These are phyloP conservation scores for Sciaenops ocellatus DNA, from an alignment of 2,797 vertebrate species.

Conservation along the genomic window DNA sequence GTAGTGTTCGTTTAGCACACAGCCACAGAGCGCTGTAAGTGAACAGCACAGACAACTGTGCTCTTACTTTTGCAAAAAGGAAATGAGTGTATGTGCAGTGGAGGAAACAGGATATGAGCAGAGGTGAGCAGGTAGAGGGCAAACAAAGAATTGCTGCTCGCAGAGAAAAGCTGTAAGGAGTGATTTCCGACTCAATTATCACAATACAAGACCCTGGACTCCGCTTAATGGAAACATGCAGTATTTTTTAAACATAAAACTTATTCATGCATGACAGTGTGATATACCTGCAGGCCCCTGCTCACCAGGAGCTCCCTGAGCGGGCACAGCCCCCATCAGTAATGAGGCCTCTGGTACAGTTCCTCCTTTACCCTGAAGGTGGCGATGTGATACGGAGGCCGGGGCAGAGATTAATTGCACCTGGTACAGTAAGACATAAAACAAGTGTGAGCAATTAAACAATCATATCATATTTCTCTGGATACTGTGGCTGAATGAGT, in stretches of 20 bases:
- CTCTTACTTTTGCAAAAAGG: constrained; percentile 44
- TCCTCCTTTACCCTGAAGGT: constrained; percentile 64
- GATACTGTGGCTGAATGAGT: constrained; percentile 4
- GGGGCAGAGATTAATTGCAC: constrained; percentile 85
- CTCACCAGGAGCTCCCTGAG: constrained; percentile 87
- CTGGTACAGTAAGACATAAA: constrained; percentile 73
- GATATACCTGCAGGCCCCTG: constrained; percentile 81
- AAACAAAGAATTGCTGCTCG: constrained; percentile 37
- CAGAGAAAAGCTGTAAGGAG: constrained; percentile 37
- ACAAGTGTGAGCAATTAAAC: constrained; percentile 15
- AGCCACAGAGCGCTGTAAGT: constrained; percentile 52
- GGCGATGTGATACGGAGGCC: constrained; percentile 66
- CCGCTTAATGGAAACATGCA: constrained; percentile 18
- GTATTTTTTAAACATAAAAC: constrained; percentile 3
- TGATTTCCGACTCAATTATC: constrained; percentile 57
- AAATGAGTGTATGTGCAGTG: constrained; percentile 57
- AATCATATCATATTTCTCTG: neutral
- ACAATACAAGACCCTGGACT: constrained; percentile 35
- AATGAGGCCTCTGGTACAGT: constrained; percentile 67
- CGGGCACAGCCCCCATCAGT: constrained; percentile 84
- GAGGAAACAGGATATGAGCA: constrained; percentile 64
- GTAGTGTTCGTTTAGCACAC: constrained; percentile 55
- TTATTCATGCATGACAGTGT: neutral
- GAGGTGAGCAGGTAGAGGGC: constrained; percentile 62
- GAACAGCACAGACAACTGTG: constrained; percentile 47